Evolutionary conservation across 2,113 vertebrate species (phyloP).

Genomic region (Maccullochella peelii): DNA sequence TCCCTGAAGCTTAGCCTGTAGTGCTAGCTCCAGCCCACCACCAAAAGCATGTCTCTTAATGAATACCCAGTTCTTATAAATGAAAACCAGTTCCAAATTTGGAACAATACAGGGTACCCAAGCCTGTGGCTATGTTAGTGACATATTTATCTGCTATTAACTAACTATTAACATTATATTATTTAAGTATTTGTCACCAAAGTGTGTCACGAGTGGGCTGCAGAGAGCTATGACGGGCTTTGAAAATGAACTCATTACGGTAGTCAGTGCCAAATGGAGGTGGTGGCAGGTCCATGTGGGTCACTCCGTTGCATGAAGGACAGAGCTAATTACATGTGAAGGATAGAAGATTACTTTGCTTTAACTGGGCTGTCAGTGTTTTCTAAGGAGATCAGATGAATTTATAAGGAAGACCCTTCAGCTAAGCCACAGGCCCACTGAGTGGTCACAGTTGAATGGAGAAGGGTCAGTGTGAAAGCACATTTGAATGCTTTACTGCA

Average conservation of each 20-base stretch:
- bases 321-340: slow-evolving; percentile 35
- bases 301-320: slow-evolving; percentile 28
- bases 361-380: slow-evolving; percentile 19
- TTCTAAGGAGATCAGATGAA: slow-evolving; percentile 36
- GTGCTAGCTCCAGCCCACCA: neutral
- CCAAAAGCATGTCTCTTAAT: neutral
- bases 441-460: neutral
- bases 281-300: slow-evolving; percentile 10
- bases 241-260: slow-evolving; percentile 19
- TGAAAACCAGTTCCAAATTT: neutral
- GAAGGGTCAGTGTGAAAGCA: neutral
- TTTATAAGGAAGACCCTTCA: slow-evolving; percentile 2
- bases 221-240: neutral
- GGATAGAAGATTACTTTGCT: slow-evolving; percentile 30
- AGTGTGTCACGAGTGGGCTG: neutral
- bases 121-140: neutral
- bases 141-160: neutral
- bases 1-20: neutral
- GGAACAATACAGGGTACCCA: neutral
- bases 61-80: neutral
- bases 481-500: neutral
- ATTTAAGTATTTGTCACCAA: neutral
- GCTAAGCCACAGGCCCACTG: neutral
- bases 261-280: neutral
- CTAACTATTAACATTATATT: neutral